Evolutionary conservation across 1,140 invertebrate genomes (phyloP).

Genomic region (Drosophila melanogaster): DNA sequence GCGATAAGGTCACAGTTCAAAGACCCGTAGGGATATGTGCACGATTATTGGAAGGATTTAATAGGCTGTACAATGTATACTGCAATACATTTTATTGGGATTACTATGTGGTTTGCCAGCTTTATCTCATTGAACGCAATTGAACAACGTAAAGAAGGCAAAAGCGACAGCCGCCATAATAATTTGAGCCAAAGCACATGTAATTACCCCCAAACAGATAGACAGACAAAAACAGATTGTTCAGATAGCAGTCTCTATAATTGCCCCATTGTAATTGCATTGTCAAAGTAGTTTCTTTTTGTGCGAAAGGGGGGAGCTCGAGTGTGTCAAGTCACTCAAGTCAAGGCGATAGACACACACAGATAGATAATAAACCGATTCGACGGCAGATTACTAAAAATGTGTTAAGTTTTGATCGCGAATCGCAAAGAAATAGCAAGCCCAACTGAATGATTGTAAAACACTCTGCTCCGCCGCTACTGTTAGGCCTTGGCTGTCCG

Average conservation of each 20-base stretch:
- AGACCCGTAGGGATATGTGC: background rate
- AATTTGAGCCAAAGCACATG: slow-evolving; percentile 41
- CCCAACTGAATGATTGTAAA: slow-evolving; percentile 24
- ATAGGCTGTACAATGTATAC: background rate
- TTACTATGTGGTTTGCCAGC: background rate
- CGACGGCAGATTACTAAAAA: slow-evolving; percentile 27
- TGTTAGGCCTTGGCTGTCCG: slow-evolving; percentile 20
- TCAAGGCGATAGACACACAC: slow-evolving; percentile 39
- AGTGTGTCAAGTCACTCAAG: slow-evolving; percentile 51
- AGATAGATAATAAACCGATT: slow-evolving; percentile 29
- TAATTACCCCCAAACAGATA: slow-evolving; percentile 37
- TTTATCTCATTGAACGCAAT: slow-evolving; percentile 22
- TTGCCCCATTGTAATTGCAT: slow-evolving; percentile 63
- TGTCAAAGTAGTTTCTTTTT: slow-evolving; percentile 41
- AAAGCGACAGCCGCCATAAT: slow-evolving; percentile 26
- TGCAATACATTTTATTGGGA: slow-evolving; percentile 3
- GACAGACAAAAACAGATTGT: slow-evolving; percentile 32
- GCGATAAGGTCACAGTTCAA: slow-evolving; percentile 29
- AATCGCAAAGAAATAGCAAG: slow-evolving; percentile 23
- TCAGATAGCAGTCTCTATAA: slow-evolving; percentile 52
- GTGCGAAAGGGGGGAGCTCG: slow-evolving; percentile 9
- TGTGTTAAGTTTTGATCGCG: slow-evolving; percentile 19
- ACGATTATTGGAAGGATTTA: slow-evolving; percentile 15
- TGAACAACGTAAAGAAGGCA: slow-evolving; percentile 25
- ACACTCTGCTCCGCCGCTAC: slow-evolving; percentile 23